Evolutionary conservation across 2,113 vertebrate genomes (phyloP).

Genomic region (Pseudois nayaur): DNA sequence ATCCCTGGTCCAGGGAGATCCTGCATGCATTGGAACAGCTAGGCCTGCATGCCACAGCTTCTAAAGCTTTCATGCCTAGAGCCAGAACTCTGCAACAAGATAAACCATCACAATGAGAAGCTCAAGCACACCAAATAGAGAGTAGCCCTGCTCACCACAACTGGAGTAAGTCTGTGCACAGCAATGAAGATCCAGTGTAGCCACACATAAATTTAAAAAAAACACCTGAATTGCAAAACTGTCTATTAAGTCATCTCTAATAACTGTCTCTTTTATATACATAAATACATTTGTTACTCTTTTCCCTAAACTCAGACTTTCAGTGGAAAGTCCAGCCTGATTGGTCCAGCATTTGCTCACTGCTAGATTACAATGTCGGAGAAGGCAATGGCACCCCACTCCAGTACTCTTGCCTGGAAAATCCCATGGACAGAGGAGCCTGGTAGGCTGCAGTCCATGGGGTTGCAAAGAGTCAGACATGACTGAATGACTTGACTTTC

Average conservation of each 20-base stretch:
- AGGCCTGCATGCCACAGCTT: background rate
- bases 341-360: background rate
- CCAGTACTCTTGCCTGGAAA: no score
- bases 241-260: background rate
- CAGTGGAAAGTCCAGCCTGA: background rate
- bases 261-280: background rate
- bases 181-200: background rate
- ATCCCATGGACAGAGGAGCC: no score
- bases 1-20: background rate
- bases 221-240: background rate
- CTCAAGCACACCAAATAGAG: background rate
- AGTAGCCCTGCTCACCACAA: background rate
- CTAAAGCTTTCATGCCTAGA: background rate
- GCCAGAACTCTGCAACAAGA: background rate
- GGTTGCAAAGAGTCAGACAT: fast-evolving
- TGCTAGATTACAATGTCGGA: background rate
- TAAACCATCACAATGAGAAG: background rate
- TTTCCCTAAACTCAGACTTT: background rate
- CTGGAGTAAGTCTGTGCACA: background rate
- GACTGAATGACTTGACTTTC: no score
- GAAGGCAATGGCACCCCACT: no score
- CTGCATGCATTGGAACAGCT: fast-evolving
- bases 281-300: background rate
- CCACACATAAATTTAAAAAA: background rate
- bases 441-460: no score